These are phyloP conservation scores for Semaprochilodus insignis DNA, from an alignment of 2,797 vertebrate species.

Conservation along the genomic window DNA sequence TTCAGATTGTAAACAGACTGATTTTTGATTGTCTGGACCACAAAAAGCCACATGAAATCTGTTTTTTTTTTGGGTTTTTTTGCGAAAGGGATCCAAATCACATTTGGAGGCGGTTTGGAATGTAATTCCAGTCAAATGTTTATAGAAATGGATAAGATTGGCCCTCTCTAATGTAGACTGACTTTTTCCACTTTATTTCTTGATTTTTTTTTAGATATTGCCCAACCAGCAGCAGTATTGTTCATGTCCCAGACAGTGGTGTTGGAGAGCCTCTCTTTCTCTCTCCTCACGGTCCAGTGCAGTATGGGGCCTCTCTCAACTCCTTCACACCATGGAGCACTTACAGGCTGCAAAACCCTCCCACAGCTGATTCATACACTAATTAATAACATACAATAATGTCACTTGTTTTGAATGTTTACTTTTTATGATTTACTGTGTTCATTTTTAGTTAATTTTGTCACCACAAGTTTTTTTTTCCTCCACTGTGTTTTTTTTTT, in stretches of 20 bases:
- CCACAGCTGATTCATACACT: slow-evolving; percentile 42
- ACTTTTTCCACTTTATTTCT: background rate
- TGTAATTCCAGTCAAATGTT: too few relatives aligned
- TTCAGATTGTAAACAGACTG: too few relatives aligned
- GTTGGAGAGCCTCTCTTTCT: slow-evolving; percentile 19
- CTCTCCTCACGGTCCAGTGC: slow-evolving; percentile 28
- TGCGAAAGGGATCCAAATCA: too few relatives aligned
- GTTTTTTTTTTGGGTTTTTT: too few relatives aligned
- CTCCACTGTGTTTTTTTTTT: background rate
- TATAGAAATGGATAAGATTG: too few relatives aligned
- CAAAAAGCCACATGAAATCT: too few relatives aligned
- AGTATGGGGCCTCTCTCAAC: slow-evolving; percentile 38
- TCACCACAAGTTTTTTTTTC: background rate
- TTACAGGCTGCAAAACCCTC: slow-evolving; percentile 21
- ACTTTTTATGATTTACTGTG: slow-evolving; percentile 31
- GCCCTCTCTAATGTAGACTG: too few relatives aligned
- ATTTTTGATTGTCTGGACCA: too few relatives aligned
- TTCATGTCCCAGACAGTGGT: slow-evolving; percentile 35
- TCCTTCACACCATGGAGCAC: background rate
- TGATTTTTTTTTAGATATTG: slow-evolving; percentile 34
- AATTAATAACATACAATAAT: slow-evolving; percentile 28
- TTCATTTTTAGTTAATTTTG: background rate
- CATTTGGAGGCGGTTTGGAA: too few relatives aligned
- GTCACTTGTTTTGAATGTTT: background rate
- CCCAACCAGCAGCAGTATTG: slow-evolving; percentile 38